Evolutionary conservation across 1,140 invertebrate genomes (phyloP), one percentile per base, ranked within the genome.

Genomic region (Lordiphosa clarofinis): DNA sequence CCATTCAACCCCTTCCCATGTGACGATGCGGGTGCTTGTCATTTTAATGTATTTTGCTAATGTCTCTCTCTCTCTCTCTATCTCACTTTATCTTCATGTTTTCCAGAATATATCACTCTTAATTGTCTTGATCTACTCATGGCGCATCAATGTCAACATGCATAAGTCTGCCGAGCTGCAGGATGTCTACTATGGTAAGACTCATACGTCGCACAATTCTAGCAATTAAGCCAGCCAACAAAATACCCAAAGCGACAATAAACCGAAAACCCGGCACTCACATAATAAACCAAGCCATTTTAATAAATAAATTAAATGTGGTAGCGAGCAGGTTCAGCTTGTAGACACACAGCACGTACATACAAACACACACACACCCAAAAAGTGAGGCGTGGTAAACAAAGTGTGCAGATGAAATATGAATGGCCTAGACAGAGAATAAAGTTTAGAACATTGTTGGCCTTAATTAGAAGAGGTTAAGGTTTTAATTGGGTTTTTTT

Each of bases 101-200:
- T 71, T 90, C 24, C 91, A 94, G 93, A 93, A 93, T 90, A 92
- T 93, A 87, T 93, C 93, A 42, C 92, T 94, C 56, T 68, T 94
- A 52, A 93, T 94, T 67, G 92, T 94, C 35, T 89, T 94, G 55
- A 88, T 94, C 55, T 94, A 94, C 86, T 93, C 92, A 66, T 94
- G 93, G 93, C 91, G 93, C 65, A 92, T 94, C 44, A 92, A 92
- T 55, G 91, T 93, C 48, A 94, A 94, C 67, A 90, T 92, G 56
- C 93, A 92, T 69, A 92, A 92, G 69, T 92, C 91, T 74, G 90
- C 90, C 33, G 91, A 92, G 55, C 76, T 94, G 38, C 92, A 93
- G 81, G 93, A 94, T 87, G 93, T 94, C 50, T 94, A 93, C 89
- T 94, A 94, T 81, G 93, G 93, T 94, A 88, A 91, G 91, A n/a